Base-by-base conservation (phyloP, 1,140 invertebrate genomes). In the Ostrea denselamellosa region DNA sequence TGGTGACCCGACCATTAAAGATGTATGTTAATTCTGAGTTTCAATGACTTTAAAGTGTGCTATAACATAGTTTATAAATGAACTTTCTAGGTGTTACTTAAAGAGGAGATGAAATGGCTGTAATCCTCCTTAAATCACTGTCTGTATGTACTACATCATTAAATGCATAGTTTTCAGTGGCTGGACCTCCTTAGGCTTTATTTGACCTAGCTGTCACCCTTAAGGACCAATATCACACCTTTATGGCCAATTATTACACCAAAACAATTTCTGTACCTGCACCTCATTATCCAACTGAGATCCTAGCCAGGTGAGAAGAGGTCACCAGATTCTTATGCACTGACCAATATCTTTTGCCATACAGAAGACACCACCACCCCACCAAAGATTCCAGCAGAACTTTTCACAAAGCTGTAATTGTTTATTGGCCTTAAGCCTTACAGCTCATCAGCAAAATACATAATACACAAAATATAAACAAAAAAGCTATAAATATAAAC, bases 161-260 rank as follows among this genome's bases (percentile, higher is more conserved):
- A 34, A 77, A 25, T 77, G 68, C 68, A 77, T 77, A 77, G 34
- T 25, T 77, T 77, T 34, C 68, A 77, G 68, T 77, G 68, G 22
- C 68, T 77, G 10, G 25, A 4, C 68, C 68, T 77, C 68, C 68
- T 77, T 77, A 25, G 25, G 68, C 68, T 77, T 10, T 77, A 77
- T 77, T 77, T 77, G 68, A 77, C 68, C 22, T 44, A 44, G 34
- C 34, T 77, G 68, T 77, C 68, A 77, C 68, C 25, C 34, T 77
- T 14, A 12, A 77, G 68, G 28, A 77, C 68, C 68, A 77, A 77
- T 77, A 77, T 77, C 68, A 9, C 68, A 77, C 68, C 68, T 77
- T 77, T 77, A 77, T 25, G 68, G 28, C 68, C 68, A 77, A 77
- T 77, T 77, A 77, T 77, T 25, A 34, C 68, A 77, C 68, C 68